A percentile compares a stretch with the other conserved stretches of the same genome.
These are phyloP conservation scores for Hippopotamus amphibius DNA, from an alignment of 2,113 vertebrate genomes.

Conservation along the genomic window DNA sequence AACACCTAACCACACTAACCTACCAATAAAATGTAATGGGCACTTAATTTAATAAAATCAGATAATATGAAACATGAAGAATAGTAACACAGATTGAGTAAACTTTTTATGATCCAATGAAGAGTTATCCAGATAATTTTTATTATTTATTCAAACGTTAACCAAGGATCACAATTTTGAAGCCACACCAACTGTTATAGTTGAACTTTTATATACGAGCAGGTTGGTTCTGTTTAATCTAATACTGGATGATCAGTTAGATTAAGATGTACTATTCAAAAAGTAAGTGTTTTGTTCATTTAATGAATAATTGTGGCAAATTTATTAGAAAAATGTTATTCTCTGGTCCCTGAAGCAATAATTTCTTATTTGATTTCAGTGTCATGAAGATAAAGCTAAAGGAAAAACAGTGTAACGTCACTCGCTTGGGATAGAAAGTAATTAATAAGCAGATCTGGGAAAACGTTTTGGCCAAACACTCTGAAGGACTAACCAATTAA, in stretches of 20 bases:
- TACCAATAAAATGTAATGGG: not conserved
- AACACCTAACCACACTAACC: not conserved
- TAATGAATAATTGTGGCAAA: constrained; percentile 41
- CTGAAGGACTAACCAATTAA: constrained; percentile 52
- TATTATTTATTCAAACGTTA: constrained; percentile 22
- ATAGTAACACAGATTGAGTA: not conserved
- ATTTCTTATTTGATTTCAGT: constrained; percentile 69
- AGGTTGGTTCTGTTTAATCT: constrained; percentile 33
- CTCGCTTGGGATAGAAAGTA: constrained; percentile 56
- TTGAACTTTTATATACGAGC: not conserved
- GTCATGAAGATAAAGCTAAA: constrained; percentile 6
- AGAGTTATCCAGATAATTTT: not conserved
- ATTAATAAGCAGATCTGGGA: constrained; percentile 59
- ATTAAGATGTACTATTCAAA: constrained; percentile 1
- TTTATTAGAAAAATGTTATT: constrained; percentile 56
- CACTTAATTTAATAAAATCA: not conserved
- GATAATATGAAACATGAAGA: not conserved
- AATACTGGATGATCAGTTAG: not conserved
- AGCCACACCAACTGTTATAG: not conserved
- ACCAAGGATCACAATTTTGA: not conserved
- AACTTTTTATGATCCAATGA: not conserved
- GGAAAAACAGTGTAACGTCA: constrained; percentile 28
- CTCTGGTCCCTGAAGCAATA: constrained; percentile 7
- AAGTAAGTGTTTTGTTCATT: constrained; percentile 37
- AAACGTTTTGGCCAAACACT: constrained; percentile 41